Conservation (phyloP, 2,797 vertebrate genomes). For the Parambassis ranga region DNA sequence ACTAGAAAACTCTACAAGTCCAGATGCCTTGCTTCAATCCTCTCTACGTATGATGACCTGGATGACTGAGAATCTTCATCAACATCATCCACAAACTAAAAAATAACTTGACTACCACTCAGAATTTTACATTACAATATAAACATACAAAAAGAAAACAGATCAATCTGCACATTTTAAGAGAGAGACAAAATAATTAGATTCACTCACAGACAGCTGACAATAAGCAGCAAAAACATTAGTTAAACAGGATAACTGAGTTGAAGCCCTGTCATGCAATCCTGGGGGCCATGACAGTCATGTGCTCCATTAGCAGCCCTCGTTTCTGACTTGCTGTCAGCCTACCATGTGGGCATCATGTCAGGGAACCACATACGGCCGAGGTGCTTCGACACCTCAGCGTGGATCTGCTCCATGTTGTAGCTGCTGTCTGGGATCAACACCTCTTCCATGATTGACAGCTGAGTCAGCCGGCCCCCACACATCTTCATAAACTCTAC, state of each 20-base stretch:
- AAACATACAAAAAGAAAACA: background rate
- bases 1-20: no score
- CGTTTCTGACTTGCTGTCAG: background rate
- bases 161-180: no score
- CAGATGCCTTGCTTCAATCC: no score
- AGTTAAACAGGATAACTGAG: no score
- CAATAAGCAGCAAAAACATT: no score
- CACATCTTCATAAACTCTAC: constrained; percentile 98
- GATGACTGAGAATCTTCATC: background rate
- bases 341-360: constrained; percentile 96
- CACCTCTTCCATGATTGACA: constrained; percentile 97
- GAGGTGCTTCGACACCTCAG: constrained; percentile 94
- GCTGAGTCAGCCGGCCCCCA: constrained; percentile 89
- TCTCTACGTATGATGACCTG: no score
- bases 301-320: background rate
- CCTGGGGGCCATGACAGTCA: background rate
- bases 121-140: background rate
- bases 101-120: background rate
- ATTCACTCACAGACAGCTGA: no score
- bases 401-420: constrained; percentile 94
- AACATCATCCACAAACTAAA: background rate
- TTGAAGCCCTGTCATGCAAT: no score
- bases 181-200: no score
- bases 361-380: constrained; percentile 96
- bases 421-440: constrained; percentile 94